Evolutionary conservation across 2,797 vertebrate species (phyloP), one percentile per base, ranked within the genome.

Genomic region (Podarcis siculus): DNA sequence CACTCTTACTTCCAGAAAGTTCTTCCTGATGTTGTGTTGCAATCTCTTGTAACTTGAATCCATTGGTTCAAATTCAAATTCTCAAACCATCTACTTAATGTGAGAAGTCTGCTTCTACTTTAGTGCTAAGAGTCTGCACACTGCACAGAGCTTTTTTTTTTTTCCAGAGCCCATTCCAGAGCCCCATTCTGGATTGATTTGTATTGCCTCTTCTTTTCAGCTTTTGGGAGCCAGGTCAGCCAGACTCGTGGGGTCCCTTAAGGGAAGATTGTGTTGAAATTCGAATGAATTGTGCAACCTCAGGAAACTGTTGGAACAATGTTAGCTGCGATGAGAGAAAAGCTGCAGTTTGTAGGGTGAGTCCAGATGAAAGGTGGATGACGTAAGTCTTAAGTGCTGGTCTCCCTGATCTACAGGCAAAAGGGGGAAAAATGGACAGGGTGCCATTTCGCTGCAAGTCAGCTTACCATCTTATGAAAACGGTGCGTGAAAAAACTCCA

Each of bases 171-270:
- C n/a, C n/a, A n/a, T n/a, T n/a, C n/a, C n/a, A n/a, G 35, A 2
- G 8, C 3, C 0, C 17, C 17, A 42, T 35, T 19, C 23, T 73
- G 82, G 23, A 27, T 23, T 75, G 49, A 67, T 32, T 3, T 5
- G 1, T 71, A 1, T 23, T n/a, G 7, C 30, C 8, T 79, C 8
- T 55, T 23, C 32, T 39, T 23, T 72, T 71, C 30, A 86, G 85
- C 21, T 80, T 30, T 67, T 86, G 85, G 85, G 13, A 2, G 30
- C 1, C 0, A 4, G 23, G 2, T 19, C 2, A 3, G 71, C 69
- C 82, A 37, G 8, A 9, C 0, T 0, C 0, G 8, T 1, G 0
- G 3, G 0, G 0, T 12, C 0, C 12, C 49, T 19, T 17, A 42
- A 7, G 0, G 2, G 8, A n/a, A 71, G 23, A 83, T 5, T 71